Evolutionary conservation across 2,888 invertebrate species (phyloP).

Genomic region (Hydraecia micacea): DNA sequence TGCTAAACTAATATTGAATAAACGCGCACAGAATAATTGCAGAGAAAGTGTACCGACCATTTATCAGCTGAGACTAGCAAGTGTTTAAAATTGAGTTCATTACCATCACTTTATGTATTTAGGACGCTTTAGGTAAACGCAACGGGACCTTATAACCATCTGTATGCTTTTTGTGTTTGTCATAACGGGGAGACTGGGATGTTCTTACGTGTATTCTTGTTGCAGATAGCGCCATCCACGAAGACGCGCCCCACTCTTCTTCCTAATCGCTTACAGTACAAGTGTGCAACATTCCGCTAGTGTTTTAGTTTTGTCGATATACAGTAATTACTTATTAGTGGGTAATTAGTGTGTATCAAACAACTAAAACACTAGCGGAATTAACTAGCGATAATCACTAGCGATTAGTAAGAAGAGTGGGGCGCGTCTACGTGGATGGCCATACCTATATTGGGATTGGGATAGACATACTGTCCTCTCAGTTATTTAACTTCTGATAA

Average conservation of each 20-base stretch:
- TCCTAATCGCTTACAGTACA: no score
- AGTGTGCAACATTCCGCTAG: no score
- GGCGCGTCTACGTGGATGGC: no score
- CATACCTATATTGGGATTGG: no score
- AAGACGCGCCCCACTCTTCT: no score
- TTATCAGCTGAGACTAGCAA: slow-evolving; percentile 66
- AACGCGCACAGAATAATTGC: slow-evolving; percentile 86
- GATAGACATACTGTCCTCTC: neutral
- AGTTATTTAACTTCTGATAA: neutral
- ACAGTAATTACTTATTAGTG: no score
- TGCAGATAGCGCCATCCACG: no score
- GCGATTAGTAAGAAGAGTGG: no score
- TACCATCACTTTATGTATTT: slow-evolving; percentile 68
- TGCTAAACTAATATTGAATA: slow-evolving; percentile 88
- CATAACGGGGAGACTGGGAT: slow-evolving; percentile 41
- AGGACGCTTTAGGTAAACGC: slow-evolving; percentile 62
- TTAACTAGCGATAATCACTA: no score
- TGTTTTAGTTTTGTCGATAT: no score
- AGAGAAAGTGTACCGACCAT: slow-evolving; percentile 80
- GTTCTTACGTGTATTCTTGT: slow-evolving; percentile 19
- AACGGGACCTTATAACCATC: slow-evolving; percentile 55
- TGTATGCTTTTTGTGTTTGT: slow-evolving; percentile 60
- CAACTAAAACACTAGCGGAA: no score
- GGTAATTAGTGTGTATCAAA: no score
- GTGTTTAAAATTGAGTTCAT: slow-evolving; percentile 67